Base-by-base conservation (phyloP, 2,888 invertebrate genomes). In the Hydroisotoma schaefferi region DNA sequence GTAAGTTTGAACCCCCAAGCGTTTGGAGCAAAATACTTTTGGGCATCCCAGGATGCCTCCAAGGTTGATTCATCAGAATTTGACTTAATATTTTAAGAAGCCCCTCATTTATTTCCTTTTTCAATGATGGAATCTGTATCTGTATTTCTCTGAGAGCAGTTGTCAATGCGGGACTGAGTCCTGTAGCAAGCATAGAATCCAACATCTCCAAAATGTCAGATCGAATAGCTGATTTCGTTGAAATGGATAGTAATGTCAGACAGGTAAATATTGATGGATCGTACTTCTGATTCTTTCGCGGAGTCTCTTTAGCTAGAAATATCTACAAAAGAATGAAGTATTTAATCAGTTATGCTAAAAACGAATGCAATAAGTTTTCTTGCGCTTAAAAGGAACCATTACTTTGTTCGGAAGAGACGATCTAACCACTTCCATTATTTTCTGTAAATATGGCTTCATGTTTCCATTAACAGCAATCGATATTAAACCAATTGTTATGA, bases 251-350 rank as follows among this genome's bases (percentile, higher is more conserved):
- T 68, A 97, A 81, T 27, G 94, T 93, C 23, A 99, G 87, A 76
- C 95, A 98, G 27, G 90, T 87, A 77, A 95, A 97, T 51, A 97
- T 88, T 0, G 91, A 86, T 0, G 94, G 89, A 75, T 98, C 95
- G 52, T 88, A 82, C 26, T 82, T 79, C 5, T 61, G 59, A 33
- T 65, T 58, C 33, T 63, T 67, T 49, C 64, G 47, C 15, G 65
- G 64, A 1, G 69, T 63, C 20, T 69, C 69, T 62, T 67, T 54
- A 10, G 33, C 18, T 23, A 52, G 22, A 37, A 52, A 52, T 37
- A 52, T 52, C 52, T 52, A 28, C 6, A 47, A 12, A 33, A 38
- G 10, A 18, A 51, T 28, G 25, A 10, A 10, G 33, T 33, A 15
- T 33, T 33, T 33, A 33, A 15, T 33, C n/a, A n/a, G n/a, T n/a